Base-by-base conservation (phyloP, 2,797 vertebrate species). In the Apodemus agrarius region DNA sequence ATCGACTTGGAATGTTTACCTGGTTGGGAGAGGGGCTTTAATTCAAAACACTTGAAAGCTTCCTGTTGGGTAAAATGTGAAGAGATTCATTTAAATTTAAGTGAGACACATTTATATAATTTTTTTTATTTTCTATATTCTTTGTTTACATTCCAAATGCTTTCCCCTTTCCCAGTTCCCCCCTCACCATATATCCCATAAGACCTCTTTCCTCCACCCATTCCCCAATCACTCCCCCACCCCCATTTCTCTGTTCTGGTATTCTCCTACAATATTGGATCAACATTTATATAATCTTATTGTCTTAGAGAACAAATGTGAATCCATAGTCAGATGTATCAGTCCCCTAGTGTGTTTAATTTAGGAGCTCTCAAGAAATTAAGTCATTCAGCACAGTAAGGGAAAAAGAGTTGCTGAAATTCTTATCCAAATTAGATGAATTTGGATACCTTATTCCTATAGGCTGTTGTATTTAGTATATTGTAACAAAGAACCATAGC, bases 241-340 rank as follows among this genome's bases (percentile, higher is more conserved):
- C 6, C 43, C 43, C 43, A 43, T 43, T 43, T 43, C 43, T 43
- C 43, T 43, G 43, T 43, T 43, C 43, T 43, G 43, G 43, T 43
- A 43, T 6, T 43, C 43, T 43, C 43, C 43, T 43, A 43, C 43
- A 43, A 43, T 43, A 43, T 6, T 43, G 43, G 43, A 43, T 43
- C 43, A 43, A 43, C 43, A 43, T 43, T 43, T 43, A 43, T 43
- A 43, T 84, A 69, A 79, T 90, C 91, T 91, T 91, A 46, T 21
- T 88, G 4, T 43, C 40, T 90, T 87, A 72, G 40, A n/a, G 3
- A 87, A 29, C 13, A 84, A 88, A 13, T 57, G 31, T 94, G 52
- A 76, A 92, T 76, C 97, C 59, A 92, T 63, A 96, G 14, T 92
- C 0, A 19, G 89, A 57, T 65, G 11, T 95, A 83, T 37, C 65